A percentile compares a stretch with the other conserved stretches of the same genome.
Evolutionary conservation across 2,113 vertebrate species (phyloP).

Genomic region (Ictalurus furcatus): DNA sequence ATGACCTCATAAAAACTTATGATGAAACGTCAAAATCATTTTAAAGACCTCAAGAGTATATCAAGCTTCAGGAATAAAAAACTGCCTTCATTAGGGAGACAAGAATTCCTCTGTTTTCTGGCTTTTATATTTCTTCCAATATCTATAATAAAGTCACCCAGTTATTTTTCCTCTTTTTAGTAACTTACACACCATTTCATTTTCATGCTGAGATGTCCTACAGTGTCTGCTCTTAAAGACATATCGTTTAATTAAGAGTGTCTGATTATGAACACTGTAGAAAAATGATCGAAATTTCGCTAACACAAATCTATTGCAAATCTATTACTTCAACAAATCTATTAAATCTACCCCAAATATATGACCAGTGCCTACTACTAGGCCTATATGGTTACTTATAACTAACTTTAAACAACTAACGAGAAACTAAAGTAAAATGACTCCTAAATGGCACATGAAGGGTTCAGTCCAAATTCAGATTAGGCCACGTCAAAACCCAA

Average conservation of each 20-base stretch:
- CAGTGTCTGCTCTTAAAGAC: neutral
- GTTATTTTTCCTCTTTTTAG: neutral
- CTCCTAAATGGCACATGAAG: neutral
- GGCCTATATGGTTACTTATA: neutral
- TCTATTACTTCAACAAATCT: neutral
- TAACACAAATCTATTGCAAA: neutral
- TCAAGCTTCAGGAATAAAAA: neutral
- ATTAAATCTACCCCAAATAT: neutral
- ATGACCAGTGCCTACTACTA: too few species aligned
- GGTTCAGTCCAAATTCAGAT: neutral
- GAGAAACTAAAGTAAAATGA: neutral
- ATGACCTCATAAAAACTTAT: neutral
- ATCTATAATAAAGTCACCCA: too few species aligned
- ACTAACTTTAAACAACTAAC: neutral
- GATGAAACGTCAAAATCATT: neutral
- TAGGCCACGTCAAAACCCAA: neutral
- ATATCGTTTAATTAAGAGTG: neutral
- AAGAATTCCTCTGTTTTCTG: neutral
- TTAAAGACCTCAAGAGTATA: neutral
- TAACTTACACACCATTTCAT: neutral
- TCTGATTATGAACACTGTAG: neutral
- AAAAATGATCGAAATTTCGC: neutral
- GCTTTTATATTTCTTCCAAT: neutral
- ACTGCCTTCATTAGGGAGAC: neutral
- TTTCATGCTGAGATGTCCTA: neutral